phyloP scores from a whole-genome alignment of 2,113 vertebrate species.

The Crocuta crocuta region DNA sequence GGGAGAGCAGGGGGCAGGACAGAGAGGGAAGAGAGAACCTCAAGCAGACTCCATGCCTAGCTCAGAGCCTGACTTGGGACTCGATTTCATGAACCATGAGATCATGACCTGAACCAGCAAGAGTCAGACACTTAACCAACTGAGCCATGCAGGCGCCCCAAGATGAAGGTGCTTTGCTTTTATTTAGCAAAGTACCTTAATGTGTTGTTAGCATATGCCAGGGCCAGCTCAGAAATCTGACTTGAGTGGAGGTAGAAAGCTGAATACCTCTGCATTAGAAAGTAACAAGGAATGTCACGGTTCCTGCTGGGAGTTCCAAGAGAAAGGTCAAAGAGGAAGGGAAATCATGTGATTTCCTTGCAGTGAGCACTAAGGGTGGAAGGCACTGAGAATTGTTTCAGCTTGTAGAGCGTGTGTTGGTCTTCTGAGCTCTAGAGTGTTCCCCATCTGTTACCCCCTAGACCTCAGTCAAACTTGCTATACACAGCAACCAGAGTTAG shows the following conservation, averaged over 20 bases:
- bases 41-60: too few relatives aligned
- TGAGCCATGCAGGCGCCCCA: not conserved
- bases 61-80: too few relatives aligned
- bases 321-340: not conserved
- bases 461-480: not conserved
- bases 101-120: too few relatives aligned
- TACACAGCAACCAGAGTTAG: not conserved
- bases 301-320: not conserved
- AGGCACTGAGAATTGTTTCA: not conserved
- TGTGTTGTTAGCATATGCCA: conserved; percentile 2
- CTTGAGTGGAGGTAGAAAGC: not conserved
- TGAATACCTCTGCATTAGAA: conserved; percentile 1
- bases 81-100: too few relatives aligned
- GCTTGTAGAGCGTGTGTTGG: not conserved
- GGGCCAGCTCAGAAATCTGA: not conserved
- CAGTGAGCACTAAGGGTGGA: not conserved
- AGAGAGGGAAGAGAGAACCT: too few relatives aligned
- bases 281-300: not conserved
- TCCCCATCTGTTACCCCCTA: not conserved
- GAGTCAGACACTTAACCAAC: too few relatives aligned
- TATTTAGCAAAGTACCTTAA: not conserved
- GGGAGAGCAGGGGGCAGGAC: too few relatives aligned
- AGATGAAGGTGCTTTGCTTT: not conserved
- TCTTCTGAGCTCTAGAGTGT: not conserved
- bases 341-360: not conserved